Base-by-base conservation (phyloP, 1,140 invertebrate species). In the Cydia amplana region DNA sequence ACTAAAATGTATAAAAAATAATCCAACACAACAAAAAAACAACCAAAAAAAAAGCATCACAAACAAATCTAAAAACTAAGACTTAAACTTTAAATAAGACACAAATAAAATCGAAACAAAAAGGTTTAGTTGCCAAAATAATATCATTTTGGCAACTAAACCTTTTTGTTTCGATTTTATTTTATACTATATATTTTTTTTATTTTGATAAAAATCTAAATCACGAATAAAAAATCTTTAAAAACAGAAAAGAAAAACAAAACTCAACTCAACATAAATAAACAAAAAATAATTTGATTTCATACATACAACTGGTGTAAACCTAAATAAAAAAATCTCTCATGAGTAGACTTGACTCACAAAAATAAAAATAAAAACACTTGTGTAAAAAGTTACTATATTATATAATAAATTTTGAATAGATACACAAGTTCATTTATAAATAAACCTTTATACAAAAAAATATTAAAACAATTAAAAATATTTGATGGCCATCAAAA, bases 21-120 rank as follows among this genome's bases (percentile, higher is more conserved):
- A 25, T 28, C 32, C 73, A n/a, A 49, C 72, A 67, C 67, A 75
- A 72, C 72, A 80, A 80, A 60, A 46, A 79, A 75, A 63, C 40
- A 46, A 60, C 0, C 7, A 40, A 9, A 40, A 9, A 40, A 9
- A 40, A 36, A 7, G 1, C 28, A 36, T 10, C 36, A 40, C 9
- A 40, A 9, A 40, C 7, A 40, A 1, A 40, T 40, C 36, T 40
- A 10, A 1, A 40, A 9, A 40, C 9, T 40, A n/a, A n/a, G n/a
- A 40, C 36, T 7, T 10, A 40, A 40, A 40, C 7, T 10, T n/a
- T n/a, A 49, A 49, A 16, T 16, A 55, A 55, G 4, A 28, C 0
- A 64, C 9, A 6, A 14, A 12, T 7, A 64, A 64, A 25, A 25
- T 28, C 12, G 18, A 32, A 65, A 65, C 25, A 32, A 43, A 70